Evolutionary conservation across 2,797 vertebrate species (phyloP).

Genomic region (Selene dorsalis): DNA sequence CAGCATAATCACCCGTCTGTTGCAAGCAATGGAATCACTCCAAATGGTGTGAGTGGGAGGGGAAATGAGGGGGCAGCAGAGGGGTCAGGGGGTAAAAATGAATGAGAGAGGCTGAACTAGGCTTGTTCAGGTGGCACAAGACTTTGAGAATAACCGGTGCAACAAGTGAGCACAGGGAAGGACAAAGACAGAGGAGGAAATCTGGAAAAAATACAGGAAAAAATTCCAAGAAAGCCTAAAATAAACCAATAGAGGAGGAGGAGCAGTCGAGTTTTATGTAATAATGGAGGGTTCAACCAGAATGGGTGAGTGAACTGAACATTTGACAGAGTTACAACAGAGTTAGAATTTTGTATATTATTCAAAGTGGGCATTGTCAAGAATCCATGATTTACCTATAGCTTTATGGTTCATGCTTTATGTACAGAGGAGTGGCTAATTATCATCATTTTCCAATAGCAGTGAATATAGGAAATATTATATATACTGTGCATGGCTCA

Average conservation of each 20-base stretch:
- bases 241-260: neutral
- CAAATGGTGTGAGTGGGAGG: constrained; percentile 56
- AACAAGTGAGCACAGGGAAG: constrained; percentile 1
- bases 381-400: constrained; percentile 5
- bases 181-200: constrained; percentile 9
- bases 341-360: neutral
- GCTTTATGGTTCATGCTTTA: neutral
- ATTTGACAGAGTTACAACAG: neutral
- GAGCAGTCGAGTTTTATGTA: neutral
- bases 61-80: constrained; percentile 25
- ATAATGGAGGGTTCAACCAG: constrained; percentile 23
- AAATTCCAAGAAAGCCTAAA: neutral
- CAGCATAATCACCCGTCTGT: constrained; percentile 6
- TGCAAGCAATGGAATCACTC: constrained; percentile 13
- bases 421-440: neutral
- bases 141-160: constrained; percentile 10
- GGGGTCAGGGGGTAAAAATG: constrained; percentile 46
- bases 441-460: neutral
- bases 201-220: neutral
- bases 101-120: constrained; percentile 8
- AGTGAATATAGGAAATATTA: neutral
- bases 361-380: neutral
- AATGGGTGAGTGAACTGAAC: constrained; percentile 57
- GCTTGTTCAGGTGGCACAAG: constrained; percentile 33
- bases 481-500: neutral